These are phyloP conservation scores for Semotilus atromaculatus DNA, from an alignment of 2,797 vertebrate genomes.

Conservation along the genomic window DNA sequence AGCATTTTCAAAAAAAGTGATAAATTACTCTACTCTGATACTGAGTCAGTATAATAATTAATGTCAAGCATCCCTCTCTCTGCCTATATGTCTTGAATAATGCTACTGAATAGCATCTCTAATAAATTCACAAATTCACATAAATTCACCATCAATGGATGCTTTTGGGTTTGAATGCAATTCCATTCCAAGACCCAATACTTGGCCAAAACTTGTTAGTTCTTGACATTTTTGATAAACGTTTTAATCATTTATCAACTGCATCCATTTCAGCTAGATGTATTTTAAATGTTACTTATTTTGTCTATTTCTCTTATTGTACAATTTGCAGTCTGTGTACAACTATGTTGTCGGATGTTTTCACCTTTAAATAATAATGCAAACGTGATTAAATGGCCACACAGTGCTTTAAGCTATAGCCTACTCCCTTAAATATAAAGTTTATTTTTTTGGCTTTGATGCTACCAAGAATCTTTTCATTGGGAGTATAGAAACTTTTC, in stretches of 20 bases:
- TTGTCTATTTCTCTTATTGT: not conserved
- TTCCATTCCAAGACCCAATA: slow-evolving; percentile 10
- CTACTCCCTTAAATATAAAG: too few relatives aligned
- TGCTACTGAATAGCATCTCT: not conserved
- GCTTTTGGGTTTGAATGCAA: slow-evolving; percentile 25
- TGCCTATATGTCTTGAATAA: not conserved
- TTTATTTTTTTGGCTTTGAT: too few relatives aligned
- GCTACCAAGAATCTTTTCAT: too few relatives aligned
- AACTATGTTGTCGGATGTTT: not conserved
- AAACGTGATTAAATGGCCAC: not conserved
- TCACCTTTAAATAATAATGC: not conserved
- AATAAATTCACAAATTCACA: slow-evolving; percentile 17
- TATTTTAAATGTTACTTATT: not conserved
- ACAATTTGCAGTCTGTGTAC: not conserved
- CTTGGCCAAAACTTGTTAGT: slow-evolving; percentile 2
- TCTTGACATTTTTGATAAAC: not conserved
- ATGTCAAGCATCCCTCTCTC: not conserved
- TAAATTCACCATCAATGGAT: too few relatives aligned
- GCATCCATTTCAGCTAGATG: not conserved
- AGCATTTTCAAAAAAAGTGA: not conserved
- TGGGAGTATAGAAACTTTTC: too few relatives aligned
- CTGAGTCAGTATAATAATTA: not conserved
- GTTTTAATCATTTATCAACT: slow-evolving; percentile 4
- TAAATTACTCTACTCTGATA: too few relatives aligned
- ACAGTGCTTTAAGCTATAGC: too few relatives aligned